phyloP scores from a whole-genome alignment of 2,888 invertebrate genomes.

The Trichogramma dendrolimi region DNA sequence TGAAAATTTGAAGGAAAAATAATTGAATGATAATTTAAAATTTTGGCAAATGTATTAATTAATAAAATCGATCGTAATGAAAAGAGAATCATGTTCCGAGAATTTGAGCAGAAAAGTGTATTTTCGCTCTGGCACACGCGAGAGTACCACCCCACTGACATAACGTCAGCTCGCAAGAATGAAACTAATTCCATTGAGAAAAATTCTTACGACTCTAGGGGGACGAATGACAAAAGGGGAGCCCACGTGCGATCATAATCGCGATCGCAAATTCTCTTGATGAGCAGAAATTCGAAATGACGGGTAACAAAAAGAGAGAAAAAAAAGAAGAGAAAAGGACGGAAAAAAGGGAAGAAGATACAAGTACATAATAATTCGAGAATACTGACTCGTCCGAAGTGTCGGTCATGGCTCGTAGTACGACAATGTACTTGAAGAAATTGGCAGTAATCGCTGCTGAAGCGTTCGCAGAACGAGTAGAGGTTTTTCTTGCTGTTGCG shows the following conservation, averaged over 20 bases:
- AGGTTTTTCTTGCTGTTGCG: too few species aligned
- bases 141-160: too few species aligned
- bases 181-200: too few species aligned
- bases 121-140: too few species aligned
- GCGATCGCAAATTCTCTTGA: background rate
- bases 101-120: background rate
- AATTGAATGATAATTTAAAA: too few species aligned
- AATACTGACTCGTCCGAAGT: conserved; percentile 82
- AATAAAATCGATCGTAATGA: too few species aligned
- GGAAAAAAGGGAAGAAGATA: background rate
- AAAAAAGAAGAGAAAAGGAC: background rate
- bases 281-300: background rate
- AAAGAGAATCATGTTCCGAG: background rate
- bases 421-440: background rate
- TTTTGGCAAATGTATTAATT: too few species aligned
- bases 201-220: background rate
- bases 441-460: too few species aligned
- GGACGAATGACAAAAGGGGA: background rate
- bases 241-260: background rate
- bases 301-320: background rate
- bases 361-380: background rate
- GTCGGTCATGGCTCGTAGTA: conserved; percentile 80
- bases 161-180: too few species aligned
- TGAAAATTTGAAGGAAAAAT: too few species aligned
- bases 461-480: too few species aligned